Evolutionary conservation across 53 echinoderm and acorn worm genomes (phyloP).

Genomic region (Glandiceps talaboti): DNA sequence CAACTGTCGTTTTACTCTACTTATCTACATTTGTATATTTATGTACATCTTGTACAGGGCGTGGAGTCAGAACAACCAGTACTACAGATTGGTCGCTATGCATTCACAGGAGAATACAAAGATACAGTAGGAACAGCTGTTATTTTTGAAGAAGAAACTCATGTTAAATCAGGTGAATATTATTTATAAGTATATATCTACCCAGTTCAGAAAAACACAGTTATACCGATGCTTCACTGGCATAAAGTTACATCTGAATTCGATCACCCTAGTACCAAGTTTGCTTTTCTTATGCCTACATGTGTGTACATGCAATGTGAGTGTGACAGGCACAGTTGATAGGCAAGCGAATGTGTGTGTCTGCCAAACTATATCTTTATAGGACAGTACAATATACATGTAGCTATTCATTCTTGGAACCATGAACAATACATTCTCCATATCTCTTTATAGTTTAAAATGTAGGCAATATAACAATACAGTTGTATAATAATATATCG

Average conservation of each 20-base stretch:
- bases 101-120: conserved; percentile 76
- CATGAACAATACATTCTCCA: no score
- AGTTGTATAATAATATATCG: no score
- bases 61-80: conserved; percentile 60
- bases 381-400: no score
- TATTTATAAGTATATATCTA: neutral
- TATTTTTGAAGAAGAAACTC: conserved; percentile 47
- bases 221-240: neutral
- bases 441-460: no score
- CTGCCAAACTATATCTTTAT: no score
- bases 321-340: no score
- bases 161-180: conserved; percentile 5
- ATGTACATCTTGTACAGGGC: conserved; percentile 51
- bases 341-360: no score
- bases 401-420: no score
- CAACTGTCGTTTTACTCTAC: no score
- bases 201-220: neutral
- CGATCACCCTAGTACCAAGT: neutral
- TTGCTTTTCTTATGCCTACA: neutral
- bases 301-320: no score
- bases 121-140: conserved; percentile 62
- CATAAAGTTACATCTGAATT: neutral
- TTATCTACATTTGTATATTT: no score
- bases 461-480: no score
- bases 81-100: conserved; percentile 62